Conservation (phyloP, 2,113 vertebrate species). For the Mastomys coucha region DNA sequence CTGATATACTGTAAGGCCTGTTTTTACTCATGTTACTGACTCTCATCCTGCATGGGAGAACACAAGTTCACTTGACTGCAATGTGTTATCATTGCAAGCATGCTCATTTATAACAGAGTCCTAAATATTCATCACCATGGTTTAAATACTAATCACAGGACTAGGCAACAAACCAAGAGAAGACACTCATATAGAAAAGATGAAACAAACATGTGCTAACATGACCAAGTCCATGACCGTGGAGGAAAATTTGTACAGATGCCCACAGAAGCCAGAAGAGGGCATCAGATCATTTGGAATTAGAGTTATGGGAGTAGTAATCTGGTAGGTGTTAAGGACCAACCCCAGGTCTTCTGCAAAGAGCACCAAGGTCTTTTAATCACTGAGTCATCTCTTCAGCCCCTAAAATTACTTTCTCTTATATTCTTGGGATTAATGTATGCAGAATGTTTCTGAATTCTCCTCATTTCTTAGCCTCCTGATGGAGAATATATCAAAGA, state of each 20-base stretch:
- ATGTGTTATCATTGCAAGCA: neutral
- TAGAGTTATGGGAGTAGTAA: neutral
- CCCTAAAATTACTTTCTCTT: neutral
- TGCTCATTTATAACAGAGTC: neutral
- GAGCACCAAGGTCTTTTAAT: neutral
- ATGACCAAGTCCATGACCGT: neutral
- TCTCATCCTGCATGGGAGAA: neutral
- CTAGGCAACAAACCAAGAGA: neutral
- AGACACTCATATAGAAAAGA: neutral
- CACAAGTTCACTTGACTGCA: neutral
- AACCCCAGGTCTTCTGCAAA: neutral
- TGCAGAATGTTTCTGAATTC: neutral
- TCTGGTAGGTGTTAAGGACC: neutral
- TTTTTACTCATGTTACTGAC: neutral
- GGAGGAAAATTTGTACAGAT: neutral
- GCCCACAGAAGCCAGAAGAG: neutral
- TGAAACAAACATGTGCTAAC: neutral
- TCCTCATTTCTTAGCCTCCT: neutral
- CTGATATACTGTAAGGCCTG: neutral
- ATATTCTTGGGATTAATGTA: neutral
- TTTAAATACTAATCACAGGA: neutral
- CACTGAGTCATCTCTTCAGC: neutral
- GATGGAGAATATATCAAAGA: slow-evolving; percentile 41
- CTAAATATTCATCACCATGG: neutral
- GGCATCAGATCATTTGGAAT: neutral